Percentiles rank a stretch among this genome's conserved stretches.
Conservation (phyloP, 2,797 vertebrate species). For the Geotria australis region DNA sequence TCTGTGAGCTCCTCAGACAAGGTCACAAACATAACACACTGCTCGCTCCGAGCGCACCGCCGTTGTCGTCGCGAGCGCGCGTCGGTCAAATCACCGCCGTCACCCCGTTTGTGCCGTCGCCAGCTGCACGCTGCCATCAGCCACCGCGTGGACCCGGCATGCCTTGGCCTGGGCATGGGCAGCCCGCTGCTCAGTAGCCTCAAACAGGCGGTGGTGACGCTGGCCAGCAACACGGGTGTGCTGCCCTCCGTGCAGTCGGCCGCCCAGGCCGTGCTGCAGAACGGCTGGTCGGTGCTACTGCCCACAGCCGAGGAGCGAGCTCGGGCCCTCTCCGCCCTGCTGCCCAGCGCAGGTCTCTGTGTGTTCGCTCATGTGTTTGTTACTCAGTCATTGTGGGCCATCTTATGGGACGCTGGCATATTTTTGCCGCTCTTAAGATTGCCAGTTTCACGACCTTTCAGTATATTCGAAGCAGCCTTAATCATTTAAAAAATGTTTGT, state of each 20-base stretch:
- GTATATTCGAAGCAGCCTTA: no score
- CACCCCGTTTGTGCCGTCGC: slow-evolving; percentile 1
- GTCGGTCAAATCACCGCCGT: background rate
- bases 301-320: slow-evolving; percentile 85
- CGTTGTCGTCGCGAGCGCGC: no score
- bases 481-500: no score
- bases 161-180: slow-evolving; percentile 60
- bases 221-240: slow-evolving; percentile 79
- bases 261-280: slow-evolving; percentile 78
- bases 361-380: background rate
- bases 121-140: slow-evolving; percentile 87
- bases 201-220: slow-evolving; percentile 67
- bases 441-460: no score
- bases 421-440: no score
- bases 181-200: slow-evolving; percentile 60
- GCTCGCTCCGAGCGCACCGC: no score
- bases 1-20: no score
- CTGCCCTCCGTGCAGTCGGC: slow-evolving; percentile 63
- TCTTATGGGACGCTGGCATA: no score
- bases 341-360: slow-evolving; percentile 54
- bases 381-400: background rate
- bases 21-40: no score
- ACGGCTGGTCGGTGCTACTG: slow-evolving; percentile 78
- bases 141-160: slow-evolving; percentile 79
- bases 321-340: slow-evolving; percentile 55